A percentile compares a stretch with the other conserved stretches of the same genome.
phyloP scores from a whole-genome alignment of 2,888 invertebrate species.

The Chymomyza procnemis region DNA sequence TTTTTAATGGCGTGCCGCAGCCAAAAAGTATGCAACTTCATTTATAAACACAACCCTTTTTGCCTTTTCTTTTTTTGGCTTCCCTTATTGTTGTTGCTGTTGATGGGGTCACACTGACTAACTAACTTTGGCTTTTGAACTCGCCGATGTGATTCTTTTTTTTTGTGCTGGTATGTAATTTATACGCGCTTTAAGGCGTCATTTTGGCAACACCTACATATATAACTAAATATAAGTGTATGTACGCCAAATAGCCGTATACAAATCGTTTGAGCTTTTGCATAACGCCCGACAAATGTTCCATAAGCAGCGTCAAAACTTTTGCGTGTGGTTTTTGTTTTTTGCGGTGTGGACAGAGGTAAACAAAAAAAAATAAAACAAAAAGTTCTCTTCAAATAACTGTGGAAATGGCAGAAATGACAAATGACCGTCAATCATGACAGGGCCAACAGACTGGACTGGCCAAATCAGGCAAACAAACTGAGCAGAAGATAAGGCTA shows the following conservation, averaged over 20 bases:
- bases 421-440: slow-evolving; percentile 78
- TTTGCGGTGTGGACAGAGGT: slow-evolving; percentile 51
- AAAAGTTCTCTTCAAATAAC: slow-evolving; percentile 69
- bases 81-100: slow-evolving; percentile 16
- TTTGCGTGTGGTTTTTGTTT: slow-evolving; percentile 56
- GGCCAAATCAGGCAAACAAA: not conserved
- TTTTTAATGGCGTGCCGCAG: not conserved
- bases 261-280: slow-evolving; percentile 54
- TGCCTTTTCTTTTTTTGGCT: slow-evolving; percentile 3
- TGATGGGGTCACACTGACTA: slow-evolving; percentile 2
- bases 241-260: not conserved
- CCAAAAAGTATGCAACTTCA: slow-evolving; percentile 50
- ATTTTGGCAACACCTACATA: slow-evolving; percentile 66
- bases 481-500: slow-evolving; percentile 53
- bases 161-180: slow-evolving; percentile 48
- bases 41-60: slow-evolving; percentile 50
- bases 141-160: not conserved
- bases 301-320: slow-evolving; percentile 59
- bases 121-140: slow-evolving; percentile 55
- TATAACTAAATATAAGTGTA: not conserved
- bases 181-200: slow-evolving; percentile 69
- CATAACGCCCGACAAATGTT: slow-evolving; percentile 73
- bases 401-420: slow-evolving; percentile 72
- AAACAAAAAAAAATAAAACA: slow-evolving; percentile 24
- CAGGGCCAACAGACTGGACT: slow-evolving; percentile 49